Evolutionary conservation across 2,888 invertebrate species (phyloP), one percentile per base, ranked within the genome.

Genomic region (Autographa pulchrina): DNA sequence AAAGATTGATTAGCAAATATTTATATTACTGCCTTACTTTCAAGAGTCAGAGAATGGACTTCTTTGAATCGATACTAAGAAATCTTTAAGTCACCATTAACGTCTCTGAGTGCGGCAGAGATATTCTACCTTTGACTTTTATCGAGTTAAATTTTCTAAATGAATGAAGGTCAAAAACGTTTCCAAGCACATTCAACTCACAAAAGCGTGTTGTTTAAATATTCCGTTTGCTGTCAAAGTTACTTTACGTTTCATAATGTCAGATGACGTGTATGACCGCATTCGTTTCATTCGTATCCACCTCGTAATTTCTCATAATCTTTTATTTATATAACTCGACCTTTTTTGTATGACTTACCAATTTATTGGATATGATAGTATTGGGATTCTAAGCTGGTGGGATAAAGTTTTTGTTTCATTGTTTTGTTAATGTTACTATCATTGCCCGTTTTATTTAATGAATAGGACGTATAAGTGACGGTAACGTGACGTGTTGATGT

Each of bases 191-290:
- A 48, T 11, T 35, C 14, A 2, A 16, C 7, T 38, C 20, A 58
- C n/a, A 59, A 35, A 14, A 32, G 48, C 48, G 25, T 52, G 59
- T 25, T 65, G 62, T 68, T 48, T 52, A 77, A 72, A 72, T 62
- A 77, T 73, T 76, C 74, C 25, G 32, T 73, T 78, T 76, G 65
- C 13, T 31, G 13, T 31, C 35, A 35, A 77, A 25, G 32, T 62
- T 20, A 59, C 43, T 68, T 65, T 38, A 43, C 18, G 43, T 59
- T 20, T 25, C 58, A 75, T 41, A 20, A 54, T 54, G 58, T 14
- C 20, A 18, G 18, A 18, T 64, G 66, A 25, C 54, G 20, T 48
- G 43, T 16, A 60, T 65, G 61, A 56, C 59, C 68, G 25, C 68
- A 60, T 18, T 4, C 35, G 16, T 52, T 62, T 71, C 38, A 62